Evolutionary conservation across 1,140 invertebrate genomes (phyloP), one percentile per base, ranked within the genome.

Genomic region (Bacillus rossius): DNA sequence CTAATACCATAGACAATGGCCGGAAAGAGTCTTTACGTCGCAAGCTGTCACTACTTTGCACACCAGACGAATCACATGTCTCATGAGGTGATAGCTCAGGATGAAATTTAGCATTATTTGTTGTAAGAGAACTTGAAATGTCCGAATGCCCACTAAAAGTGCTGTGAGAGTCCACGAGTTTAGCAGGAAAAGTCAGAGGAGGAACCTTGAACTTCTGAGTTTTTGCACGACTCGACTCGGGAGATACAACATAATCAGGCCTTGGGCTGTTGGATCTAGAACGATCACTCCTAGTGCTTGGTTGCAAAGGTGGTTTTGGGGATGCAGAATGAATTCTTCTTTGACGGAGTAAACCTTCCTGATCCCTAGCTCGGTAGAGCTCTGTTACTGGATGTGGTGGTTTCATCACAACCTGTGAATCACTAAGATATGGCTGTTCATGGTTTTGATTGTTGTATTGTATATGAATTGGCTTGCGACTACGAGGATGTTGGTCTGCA

Each of bases 401-500:
- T 23, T 69, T 71, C 49, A 69, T 61, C 8, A 73, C 67, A 40
- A 75, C 62, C 67, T 78, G 77, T 13, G 75, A 76, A 65, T 79
- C 75, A 66, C 75, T 78, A 60, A 76, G 64, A 67, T 77, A 78
- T 64, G 74, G 74, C 61, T 74, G 72, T 61, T 75, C 73, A 52
- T 65, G 65, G 61, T 67, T 61, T 70, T 73, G 69, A 26, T n/a
- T 5, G 67, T 68, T 70, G 65, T 63, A 69, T 67, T 73, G 61
- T 38, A 83, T 76, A 61, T 81, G 81, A 60, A 86, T 85, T 22
- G 84, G 84, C 67, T 81, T 80, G 26, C 84, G 68, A 52, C 83
- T 85, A 60, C 84, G 72, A 3, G 84, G 83, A 59, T 79, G 81
- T 59, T 83, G 81, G 71, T 86, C 84, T 2, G 84, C 81, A 57